phyloP scores from a whole-genome alignment of 1,140 invertebrate species.

The Zaprionus nigranus region DNA sequence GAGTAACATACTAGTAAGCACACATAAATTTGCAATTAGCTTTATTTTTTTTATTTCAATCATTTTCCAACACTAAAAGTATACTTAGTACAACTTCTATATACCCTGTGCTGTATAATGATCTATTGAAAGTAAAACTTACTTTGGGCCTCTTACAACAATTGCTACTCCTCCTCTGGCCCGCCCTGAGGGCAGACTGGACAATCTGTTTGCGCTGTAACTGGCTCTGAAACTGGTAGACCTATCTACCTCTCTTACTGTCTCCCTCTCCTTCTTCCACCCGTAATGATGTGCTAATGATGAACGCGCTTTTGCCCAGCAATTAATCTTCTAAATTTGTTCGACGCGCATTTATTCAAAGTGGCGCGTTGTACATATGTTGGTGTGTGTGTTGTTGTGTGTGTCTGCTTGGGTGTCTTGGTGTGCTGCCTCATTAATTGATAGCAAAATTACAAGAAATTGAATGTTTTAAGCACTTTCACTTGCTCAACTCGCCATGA shows the following conservation, averaged over 20 bases:
- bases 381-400: background rate
- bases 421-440: constrained; percentile 71
- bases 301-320: constrained; percentile 40
- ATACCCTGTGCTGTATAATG: constrained; percentile 13
- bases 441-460: constrained; percentile 77
- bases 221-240: background rate
- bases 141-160: constrained; percentile 15
- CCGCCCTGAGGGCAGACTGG: constrained; percentile 15
- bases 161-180: background rate
- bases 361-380: constrained; percentile 2
- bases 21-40: rapidly evolving
- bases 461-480: constrained; percentile 75
- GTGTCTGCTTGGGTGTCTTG: constrained; percentile 2
- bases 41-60: too few relatives aligned
- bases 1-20: background rate
- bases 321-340: constrained; percentile 72
- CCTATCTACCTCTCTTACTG: background rate
- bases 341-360: constrained; percentile 53
- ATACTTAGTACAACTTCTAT: too few relatives aligned
- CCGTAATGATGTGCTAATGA: constrained; percentile 78
- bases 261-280: background rate
- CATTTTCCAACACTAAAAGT: too few relatives aligned
- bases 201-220: constrained; percentile 14
- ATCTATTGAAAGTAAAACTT: constrained; percentile 29
- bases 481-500: constrained; percentile 51